A percentile compares a stretch with the other conserved stretches of the same genome.
phyloP scores from a whole-genome alignment of 23 tunicate genomes.

The Diplosoma virens region DNA sequence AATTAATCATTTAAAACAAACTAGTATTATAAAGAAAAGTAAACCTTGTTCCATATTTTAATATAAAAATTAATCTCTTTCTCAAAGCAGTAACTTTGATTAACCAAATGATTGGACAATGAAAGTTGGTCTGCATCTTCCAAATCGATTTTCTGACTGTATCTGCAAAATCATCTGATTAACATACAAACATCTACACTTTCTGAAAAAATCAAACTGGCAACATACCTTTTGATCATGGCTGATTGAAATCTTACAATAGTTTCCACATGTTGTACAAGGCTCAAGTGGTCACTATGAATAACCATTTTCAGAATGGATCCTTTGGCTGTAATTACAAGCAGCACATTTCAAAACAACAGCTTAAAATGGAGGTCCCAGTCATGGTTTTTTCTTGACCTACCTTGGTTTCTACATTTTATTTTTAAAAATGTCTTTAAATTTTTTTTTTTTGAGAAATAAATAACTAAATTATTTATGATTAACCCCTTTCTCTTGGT shows the following conservation, averaged over 20 bases:
- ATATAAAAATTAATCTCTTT: constrained; percentile 44
- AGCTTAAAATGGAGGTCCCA: too few relatives aligned
- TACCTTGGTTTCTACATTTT: too few relatives aligned
- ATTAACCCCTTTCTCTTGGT: too few relatives aligned
- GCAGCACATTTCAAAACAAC: too few relatives aligned
- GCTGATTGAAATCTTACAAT: constrained; percentile 26
- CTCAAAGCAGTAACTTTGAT: constrained; percentile 28
- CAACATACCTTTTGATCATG: constrained; percentile 36
- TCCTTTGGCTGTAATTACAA: constrained; percentile 62
- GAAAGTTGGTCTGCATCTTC: constrained; percentile 48
- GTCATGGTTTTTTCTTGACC: too few relatives aligned
- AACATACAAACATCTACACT: background rate
- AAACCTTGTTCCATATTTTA: constrained; percentile 72
- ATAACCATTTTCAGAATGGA: constrained; percentile 34
- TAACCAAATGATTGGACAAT: constrained; percentile 31
- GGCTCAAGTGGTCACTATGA: constrained; percentile 29
- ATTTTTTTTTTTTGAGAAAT: too few relatives aligned
- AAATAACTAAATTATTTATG: too few relatives aligned
- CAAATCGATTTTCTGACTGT: constrained; percentile 60
- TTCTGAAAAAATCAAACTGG: background rate
- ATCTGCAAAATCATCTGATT: constrained; percentile 52
- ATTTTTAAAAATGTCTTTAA: too few relatives aligned
- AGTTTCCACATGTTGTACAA: constrained; percentile 26
- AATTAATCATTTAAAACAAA: background rate
- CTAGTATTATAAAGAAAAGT: background rate